Conservation (phyloP, 2,888 invertebrate genomes). For the Cheilosia pagana region DNA sequence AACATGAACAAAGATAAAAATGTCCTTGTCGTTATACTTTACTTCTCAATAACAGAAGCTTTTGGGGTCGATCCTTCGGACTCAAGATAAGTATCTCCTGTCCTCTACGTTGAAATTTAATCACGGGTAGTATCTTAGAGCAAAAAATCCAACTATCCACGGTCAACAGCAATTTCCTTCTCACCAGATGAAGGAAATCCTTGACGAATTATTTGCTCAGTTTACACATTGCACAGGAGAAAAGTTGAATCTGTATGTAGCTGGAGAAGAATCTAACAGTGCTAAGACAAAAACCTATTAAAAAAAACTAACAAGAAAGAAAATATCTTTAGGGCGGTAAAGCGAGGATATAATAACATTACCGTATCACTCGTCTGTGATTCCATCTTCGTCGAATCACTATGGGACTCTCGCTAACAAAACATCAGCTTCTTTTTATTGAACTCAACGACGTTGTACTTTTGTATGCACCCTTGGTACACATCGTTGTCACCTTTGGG, state of each 20-base stretch:
- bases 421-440: slow-evolving; percentile 48
- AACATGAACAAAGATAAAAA: slow-evolving; percentile 30
- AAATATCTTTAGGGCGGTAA: slow-evolving; percentile 35
- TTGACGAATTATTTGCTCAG: slow-evolving; percentile 41
- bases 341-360: slow-evolving; percentile 55
- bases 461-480: slow-evolving; percentile 15
- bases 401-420: slow-evolving; percentile 31
- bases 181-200: slow-evolving; percentile 31
- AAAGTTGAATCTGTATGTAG: slow-evolving; percentile 23
- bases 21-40: slow-evolving; percentile 18
- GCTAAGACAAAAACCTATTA: slow-evolving; percentile 14
- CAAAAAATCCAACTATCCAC: slow-evolving; percentile 12
- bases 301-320: slow-evolving; percentile 27
- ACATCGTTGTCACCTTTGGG: slow-evolving; percentile 43
- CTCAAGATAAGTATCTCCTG: slow-evolving; percentile 25
- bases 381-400: slow-evolving; percentile 22
- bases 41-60: slow-evolving; percentile 36
- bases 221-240: slow-evolving; percentile 26
- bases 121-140: neutral
- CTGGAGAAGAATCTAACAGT: slow-evolving; percentile 1
- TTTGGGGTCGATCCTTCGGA: slow-evolving; percentile 27
- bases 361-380: slow-evolving; percentile 48
- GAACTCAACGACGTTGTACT: slow-evolving; percentile 25
- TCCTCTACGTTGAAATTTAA: slow-evolving; percentile 35
- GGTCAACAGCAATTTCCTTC: slow-evolving; percentile 32